A percentile compares a stretch with the other conserved stretches of the same genome.
phyloP scores from a whole-genome alignment of 1,140 invertebrate species.

The Hermetia illucens region DNA sequence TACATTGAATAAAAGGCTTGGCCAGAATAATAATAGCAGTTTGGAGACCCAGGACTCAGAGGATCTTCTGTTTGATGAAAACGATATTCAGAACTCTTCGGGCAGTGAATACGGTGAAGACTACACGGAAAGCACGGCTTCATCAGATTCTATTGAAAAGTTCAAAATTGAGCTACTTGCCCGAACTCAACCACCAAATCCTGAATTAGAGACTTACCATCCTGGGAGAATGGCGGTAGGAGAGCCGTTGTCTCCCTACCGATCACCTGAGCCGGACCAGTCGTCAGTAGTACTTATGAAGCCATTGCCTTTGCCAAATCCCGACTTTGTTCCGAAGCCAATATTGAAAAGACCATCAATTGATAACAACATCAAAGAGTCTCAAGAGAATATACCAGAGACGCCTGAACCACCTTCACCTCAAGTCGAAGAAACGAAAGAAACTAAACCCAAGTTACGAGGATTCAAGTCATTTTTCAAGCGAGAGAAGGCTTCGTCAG shows the following conservation, averaged over 20 bases:
- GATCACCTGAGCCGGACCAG: constrained; percentile 32
- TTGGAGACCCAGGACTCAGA: neutral
- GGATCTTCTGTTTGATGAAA: neutral
- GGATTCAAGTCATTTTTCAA: constrained; percentile 27
- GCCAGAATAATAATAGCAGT: neutral
- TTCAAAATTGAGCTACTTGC: constrained; percentile 36
- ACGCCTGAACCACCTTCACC: constrained; percentile 19
- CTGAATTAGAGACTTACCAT: constrained; percentile 53
- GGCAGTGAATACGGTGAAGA: constrained; percentile 37
- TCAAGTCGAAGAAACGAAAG: constrained; percentile 1
- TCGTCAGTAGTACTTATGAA: constrained; percentile 39
- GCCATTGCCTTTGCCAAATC: constrained; percentile 39
- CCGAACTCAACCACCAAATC: constrained; percentile 33
- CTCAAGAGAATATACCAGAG: constrained; percentile 20
- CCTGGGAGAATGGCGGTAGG: constrained; percentile 33
- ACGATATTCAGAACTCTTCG: constrained; percentile 1
- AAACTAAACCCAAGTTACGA: constrained; percentile 7
- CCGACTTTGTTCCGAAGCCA: constrained; percentile 54
- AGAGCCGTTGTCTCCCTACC: constrained; percentile 22
- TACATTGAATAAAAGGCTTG: too few relatives aligned
- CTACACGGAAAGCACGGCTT: constrained; percentile 40
- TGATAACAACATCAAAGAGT: constrained; percentile 23
- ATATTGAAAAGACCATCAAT: constrained; percentile 47
- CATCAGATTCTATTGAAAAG: constrained; percentile 37
- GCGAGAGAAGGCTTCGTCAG: constrained; percentile 17